Percentiles rank a stretch among this genome's conserved stretches.
Evolutionary conservation across 2,113 vertebrate species (phyloP).

Genomic region (Cynoglossus semilaevis): DNA sequence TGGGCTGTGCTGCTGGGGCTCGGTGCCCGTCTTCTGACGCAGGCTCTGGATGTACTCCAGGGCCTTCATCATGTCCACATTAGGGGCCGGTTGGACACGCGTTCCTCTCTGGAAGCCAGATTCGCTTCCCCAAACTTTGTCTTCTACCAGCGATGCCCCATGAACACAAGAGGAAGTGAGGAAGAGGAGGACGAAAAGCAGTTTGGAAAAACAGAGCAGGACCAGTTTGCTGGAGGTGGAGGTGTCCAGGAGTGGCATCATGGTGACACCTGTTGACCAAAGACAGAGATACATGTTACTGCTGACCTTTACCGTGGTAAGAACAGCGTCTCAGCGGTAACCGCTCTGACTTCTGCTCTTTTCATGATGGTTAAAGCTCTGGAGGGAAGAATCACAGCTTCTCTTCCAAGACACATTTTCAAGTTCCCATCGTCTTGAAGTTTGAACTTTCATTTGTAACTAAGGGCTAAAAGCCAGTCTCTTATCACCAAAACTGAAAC

Average conservation of each 20-base stretch:
- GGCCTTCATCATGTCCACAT: slow-evolving; percentile 90
- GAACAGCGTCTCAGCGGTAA: slow-evolving; percentile 21
- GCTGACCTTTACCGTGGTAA: slow-evolving; percentile 41
- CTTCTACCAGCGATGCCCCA: slow-evolving; percentile 83
- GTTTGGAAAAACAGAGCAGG: slow-evolving; percentile 69
- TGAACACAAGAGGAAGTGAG: slow-evolving; percentile 65
- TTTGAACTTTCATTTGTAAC: too few species aligned
- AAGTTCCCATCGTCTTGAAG: too few species aligned
- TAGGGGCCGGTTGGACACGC: slow-evolving; percentile 73
- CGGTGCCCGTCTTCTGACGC: slow-evolving; percentile 77
- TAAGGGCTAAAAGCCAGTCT: too few species aligned
- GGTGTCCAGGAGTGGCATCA: slow-evolving; percentile 73
- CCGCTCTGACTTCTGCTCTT: slow-evolving; percentile 9
- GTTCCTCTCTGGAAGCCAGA: slow-evolving; percentile 67
- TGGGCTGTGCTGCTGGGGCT: slow-evolving; percentile 38
- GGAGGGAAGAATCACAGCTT: too few species aligned
- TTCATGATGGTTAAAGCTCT: slow-evolving; percentile 1
- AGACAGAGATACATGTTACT: slow-evolving; percentile 49
- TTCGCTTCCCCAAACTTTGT: slow-evolving; percentile 82
- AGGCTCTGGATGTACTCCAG: slow-evolving; percentile 92
- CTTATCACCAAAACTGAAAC: too few species aligned
- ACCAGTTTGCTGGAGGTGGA: slow-evolving; percentile 60
- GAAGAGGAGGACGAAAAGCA: slow-evolving; percentile 73
- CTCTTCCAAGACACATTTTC: too few species aligned
- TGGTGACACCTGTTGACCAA: slow-evolving; percentile 77